phyloP scores from a whole-genome alignment of 1,140 invertebrate species.

The Drosophila melanica region DNA sequence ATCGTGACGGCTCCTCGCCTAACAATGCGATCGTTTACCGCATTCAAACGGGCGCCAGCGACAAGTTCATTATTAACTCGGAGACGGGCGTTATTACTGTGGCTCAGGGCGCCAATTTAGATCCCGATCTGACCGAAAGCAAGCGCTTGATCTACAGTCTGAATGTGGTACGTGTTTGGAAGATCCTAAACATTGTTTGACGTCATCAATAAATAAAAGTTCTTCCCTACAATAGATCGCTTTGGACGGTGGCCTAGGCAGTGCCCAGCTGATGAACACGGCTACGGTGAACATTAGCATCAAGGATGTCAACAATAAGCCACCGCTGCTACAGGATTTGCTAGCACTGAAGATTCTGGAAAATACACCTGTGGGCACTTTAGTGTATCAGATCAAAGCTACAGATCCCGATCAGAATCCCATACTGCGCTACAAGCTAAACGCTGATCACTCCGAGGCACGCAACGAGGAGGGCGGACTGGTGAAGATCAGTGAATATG shows the following conservation, averaged over 20 bases:
- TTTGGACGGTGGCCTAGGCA: slow-evolving; percentile 93
- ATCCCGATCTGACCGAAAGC: slow-evolving; percentile 93
- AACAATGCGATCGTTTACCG: slow-evolving; percentile 95
- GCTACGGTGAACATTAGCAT: slow-evolving; percentile 93
- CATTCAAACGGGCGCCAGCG: slow-evolving; percentile 93
- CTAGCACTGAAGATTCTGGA: slow-evolving; percentile 87
- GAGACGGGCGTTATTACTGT: slow-evolving; percentile 93
- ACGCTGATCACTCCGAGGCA: slow-evolving; percentile 89
- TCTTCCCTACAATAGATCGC: slow-evolving; percentile 85
- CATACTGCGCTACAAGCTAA: slow-evolving; percentile 90
- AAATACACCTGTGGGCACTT: slow-evolving; percentile 90
- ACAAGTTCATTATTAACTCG: slow-evolving; percentile 96
- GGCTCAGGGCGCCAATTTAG: slow-evolving; percentile 92
- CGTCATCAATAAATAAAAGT: neutral
- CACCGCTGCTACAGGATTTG: slow-evolving; percentile 89
- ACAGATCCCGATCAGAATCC: slow-evolving; percentile 91
- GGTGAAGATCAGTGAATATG: slow-evolving; percentile 89
- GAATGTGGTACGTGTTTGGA: slow-evolving; percentile 85
- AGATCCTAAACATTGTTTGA: neutral
- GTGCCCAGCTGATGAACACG: slow-evolving; percentile 88
- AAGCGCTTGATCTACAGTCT: slow-evolving; percentile 88
- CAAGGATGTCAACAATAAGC: slow-evolving; percentile 96
- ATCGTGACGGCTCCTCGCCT: slow-evolving; percentile 93
- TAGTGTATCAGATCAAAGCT: slow-evolving; percentile 89
- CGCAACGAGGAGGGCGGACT: slow-evolving; percentile 91